Evolutionary conservation across 2,888 invertebrate genomes (phyloP).

Genomic region (Apeira syringaria): DNA sequence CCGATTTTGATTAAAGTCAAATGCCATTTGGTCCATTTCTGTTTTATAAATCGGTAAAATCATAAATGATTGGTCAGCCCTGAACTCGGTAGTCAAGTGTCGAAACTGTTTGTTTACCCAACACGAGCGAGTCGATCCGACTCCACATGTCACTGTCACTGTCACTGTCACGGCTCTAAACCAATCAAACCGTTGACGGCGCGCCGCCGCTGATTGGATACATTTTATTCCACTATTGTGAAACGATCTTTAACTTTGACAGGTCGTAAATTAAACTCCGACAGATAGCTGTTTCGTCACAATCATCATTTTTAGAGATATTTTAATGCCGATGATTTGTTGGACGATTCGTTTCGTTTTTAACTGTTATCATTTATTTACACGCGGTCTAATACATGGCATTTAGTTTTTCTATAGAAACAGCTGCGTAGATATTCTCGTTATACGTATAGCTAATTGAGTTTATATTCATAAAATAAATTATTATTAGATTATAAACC

Average conservation of each 20-base stretch:
- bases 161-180: slow-evolving; percentile 2
- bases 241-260: slow-evolving; percentile 10
- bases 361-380: no score
- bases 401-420: no score
- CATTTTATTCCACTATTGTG: slow-evolving; percentile 8
- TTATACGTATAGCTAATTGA: no score
- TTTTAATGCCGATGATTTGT: no score
- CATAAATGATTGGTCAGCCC: not conserved
- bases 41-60: no score
- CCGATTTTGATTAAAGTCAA: no score
- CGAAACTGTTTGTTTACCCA: slow-evolving; percentile 3
- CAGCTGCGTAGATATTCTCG: no score
- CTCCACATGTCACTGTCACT: slow-evolving; percentile 2
- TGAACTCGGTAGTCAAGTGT: not conserved
- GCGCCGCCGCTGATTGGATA: slow-evolving; percentile 8
- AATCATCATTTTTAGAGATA: not conserved
- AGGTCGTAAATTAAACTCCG: slow-evolving; percentile 10
- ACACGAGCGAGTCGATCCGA: not conserved
- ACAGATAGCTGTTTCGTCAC: not conserved
- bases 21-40: no score
- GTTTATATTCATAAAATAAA: no score
- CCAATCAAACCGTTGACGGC: slow-evolving; percentile 1
- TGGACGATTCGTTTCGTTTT: no score
- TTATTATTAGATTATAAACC: no score
- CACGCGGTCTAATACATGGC: no score